Percentiles rank a stretch among this genome's conserved stretches.
Conservation (phyloP, 2,797 vertebrate genomes). For the Pelobates cultripes region DNA sequence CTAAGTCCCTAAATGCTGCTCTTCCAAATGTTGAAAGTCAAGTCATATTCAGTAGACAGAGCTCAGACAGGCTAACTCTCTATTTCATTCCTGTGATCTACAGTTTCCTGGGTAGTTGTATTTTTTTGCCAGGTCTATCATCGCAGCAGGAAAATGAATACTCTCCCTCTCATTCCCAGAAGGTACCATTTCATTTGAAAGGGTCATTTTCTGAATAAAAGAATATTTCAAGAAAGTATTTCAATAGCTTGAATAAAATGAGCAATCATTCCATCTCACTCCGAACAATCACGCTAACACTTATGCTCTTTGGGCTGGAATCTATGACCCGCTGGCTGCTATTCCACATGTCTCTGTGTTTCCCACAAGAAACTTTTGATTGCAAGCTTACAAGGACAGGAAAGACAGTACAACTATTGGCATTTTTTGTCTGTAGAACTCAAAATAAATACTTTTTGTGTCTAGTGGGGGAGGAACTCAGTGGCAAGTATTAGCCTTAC, state of each 20-base stretch:
- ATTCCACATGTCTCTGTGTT: background rate
- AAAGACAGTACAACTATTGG: background rate
- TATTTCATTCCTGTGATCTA: conserved; percentile 33
- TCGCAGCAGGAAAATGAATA: conserved; percentile 55
- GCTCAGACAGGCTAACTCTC: background rate
- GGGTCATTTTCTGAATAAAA: conserved; percentile 56
- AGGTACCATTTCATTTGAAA: conserved; percentile 64
- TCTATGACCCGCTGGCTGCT: conserved; percentile 10
- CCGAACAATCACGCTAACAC: conserved; percentile 1
- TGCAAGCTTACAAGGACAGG: conserved; percentile 1
- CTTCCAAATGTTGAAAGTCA: conserved; percentile 13
- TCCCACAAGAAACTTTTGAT: conserved; percentile 11
- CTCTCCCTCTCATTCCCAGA: conserved; percentile 53
- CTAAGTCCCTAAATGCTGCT: background rate
- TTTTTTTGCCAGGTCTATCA: conserved; percentile 59
- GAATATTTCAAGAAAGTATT: conserved; percentile 45
- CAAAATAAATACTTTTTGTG: no score
- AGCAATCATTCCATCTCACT: conserved; percentile 17
- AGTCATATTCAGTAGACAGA: background rate
- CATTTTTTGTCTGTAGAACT: no score
- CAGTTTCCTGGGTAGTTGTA: conserved; percentile 43
- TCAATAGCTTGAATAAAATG: conserved; percentile 41
- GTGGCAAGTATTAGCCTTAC: no score
- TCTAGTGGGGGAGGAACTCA: no score
- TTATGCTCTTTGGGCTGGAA: background rate